Base-by-base conservation (phyloP, 2,888 invertebrate genomes). In the Priocnemis perturbator region DNA sequence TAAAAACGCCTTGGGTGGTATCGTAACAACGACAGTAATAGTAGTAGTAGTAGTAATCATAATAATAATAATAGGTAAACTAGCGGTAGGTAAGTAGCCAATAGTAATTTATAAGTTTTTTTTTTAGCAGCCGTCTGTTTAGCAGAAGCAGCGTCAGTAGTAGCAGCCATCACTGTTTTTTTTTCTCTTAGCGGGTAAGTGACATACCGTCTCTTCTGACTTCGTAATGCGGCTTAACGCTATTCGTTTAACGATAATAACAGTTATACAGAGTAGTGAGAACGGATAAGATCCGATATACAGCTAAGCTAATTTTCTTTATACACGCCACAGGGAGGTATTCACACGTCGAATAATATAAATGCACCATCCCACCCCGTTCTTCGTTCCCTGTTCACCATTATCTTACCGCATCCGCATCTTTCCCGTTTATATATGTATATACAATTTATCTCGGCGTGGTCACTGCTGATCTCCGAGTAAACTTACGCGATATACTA, bases 271-370 rank as follows among this genome's bases (percentile, higher is more conserved):
- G 77, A 76, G 71, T 66, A 67, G 63, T 79, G 81, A 83, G 81
- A 81, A 76, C 81, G 76, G 78, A 76, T 19, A 77, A 78, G 74
- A 78, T 71, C 60, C 79, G 82, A 84, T 85, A 84, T 84, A 85
- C 83, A 84, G 74, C 81, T 83, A 83, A 78, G 75, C 79, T 79
- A 71, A 71, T 70, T 64, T 80, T 77, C 78, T 86, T 81, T 85
- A 85, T 83, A 86, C 60, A 69, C 70, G 30, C 4, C 21, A 20
- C 67, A 69, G 62, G 66, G 45, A 60, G 62, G 59, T 69, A 67
- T 73, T 76, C 74, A 67, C 69, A 55, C 63, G 61, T 62, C 67
- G 73, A 71, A 69, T 73, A 67, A 78, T 76, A 78, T 72, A 77
- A 78, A 80, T 70, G 73, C 58, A 66, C 67, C 37, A 5, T 37